Evolutionary conservation across 2,797 vertebrate species (phyloP), one percentile per base, ranked within the genome.

Genomic region (Gouania willdenowi): DNA sequence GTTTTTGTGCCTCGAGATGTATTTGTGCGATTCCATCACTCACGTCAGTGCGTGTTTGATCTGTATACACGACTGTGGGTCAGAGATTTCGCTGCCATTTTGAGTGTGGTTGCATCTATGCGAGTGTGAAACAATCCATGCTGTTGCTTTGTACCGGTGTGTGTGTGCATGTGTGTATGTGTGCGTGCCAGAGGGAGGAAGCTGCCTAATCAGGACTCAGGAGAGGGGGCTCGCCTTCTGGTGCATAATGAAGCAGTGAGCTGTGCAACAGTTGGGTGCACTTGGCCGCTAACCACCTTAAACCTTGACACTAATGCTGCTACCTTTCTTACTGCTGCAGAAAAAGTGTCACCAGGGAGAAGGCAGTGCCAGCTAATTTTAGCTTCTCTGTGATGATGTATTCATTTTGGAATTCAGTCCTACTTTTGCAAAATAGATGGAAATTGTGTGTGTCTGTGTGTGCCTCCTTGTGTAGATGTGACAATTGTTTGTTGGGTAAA

Each of bases 181-280:
- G 44, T 5, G 26, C 2, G 34, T 24, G 26, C 5, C 25, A 4
- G 24, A 7, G 31, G 5, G 29, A 5, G 15, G 6, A 27, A 26
- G 57, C 18, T 34, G 33, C 54, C 12, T 64, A 68, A 79, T 72
- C 64, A 43, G 56, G 52, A 33, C 14, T 17, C 68, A 57, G 46
- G 40, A 76, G 61, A 75, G 63, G 46, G 78, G 77, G 70, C 64
- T 70, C 70, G 68, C 70, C 60, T 76, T 53, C 65, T 70, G 72
- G 77, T 66, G 59, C 53, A 35, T 38, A 24, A 48, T 25, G 56
- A 66, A 63, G 63, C 77, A 44, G 49, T 31, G 41, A 72, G 60
- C 54, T 30, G 41, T 64, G 75, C 73, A 75, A 81, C 79, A 75
- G 75, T 77, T 78, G 68, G 66, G 59, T 45, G 41, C 39, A 48